A percentile compares a stretch with the other conserved stretches of the same genome.
phyloP scores from a whole-genome alignment of 2,797 vertebrate species.

The Hylomyscus alleni region DNA sequence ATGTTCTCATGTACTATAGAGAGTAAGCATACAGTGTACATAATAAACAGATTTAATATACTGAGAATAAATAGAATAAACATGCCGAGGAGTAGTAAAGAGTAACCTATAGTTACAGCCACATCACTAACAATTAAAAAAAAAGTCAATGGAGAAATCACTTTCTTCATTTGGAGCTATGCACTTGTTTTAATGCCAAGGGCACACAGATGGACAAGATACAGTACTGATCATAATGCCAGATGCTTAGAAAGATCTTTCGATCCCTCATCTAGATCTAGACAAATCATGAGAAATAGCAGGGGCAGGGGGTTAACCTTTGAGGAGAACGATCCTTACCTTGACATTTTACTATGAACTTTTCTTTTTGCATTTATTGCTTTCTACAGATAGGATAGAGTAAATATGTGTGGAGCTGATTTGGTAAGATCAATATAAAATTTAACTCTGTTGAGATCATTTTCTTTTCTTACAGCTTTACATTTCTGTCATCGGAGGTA shows the following conservation, averaged over 20 bases:
- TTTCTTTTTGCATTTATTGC: not conserved
- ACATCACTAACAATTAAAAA: not conserved
- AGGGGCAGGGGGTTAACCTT: not conserved
- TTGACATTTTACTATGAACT: not conserved
- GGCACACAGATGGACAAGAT: not conserved
- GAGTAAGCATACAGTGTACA: constrained; percentile 3
- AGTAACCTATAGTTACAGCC: not conserved
- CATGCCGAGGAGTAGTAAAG: not conserved
- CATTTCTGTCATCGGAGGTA: constrained; percentile 2
- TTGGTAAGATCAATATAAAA: constrained; percentile 3
- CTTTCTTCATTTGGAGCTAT: not conserved
- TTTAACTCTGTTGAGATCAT: not conserved
- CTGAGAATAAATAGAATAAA: constrained; percentile 61
- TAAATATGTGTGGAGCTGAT: not conserved
- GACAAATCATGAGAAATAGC: not conserved
- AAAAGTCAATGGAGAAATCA: not conserved
- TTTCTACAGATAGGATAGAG: not conserved
- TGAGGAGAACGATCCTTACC: constrained; percentile 35
- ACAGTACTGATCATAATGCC: constrained; percentile 45
- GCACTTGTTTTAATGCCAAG: not conserved
- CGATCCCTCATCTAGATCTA: not conserved
- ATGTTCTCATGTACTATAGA: not conserved
- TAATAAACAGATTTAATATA: constrained; percentile 13
- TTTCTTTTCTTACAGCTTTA: constrained; percentile 4
- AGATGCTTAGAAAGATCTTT: not conserved